Conservation (phyloP, 1,140 invertebrate genomes). For the Saccostrea glomerata region DNA sequence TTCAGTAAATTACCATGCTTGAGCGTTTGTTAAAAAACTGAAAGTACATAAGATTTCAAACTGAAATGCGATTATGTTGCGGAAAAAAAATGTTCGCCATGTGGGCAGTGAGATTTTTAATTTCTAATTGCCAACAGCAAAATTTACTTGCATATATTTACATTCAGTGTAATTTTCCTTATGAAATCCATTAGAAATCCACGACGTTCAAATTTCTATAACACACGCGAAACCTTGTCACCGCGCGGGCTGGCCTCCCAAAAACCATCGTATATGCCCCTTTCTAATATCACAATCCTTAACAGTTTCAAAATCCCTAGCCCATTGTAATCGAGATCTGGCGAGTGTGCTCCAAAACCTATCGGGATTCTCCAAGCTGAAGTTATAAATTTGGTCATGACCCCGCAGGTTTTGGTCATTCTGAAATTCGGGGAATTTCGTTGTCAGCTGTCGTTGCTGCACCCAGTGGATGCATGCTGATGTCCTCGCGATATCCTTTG, state of each 20-base stretch:
- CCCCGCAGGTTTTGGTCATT: slow-evolving; percentile 56
- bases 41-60: too few species aligned
- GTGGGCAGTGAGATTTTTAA: too few species aligned
- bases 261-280: slow-evolving; percentile 77
- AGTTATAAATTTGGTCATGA: slow-evolving; percentile 73
- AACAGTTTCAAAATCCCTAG: slow-evolving; percentile 77
- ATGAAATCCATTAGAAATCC: too few species aligned
- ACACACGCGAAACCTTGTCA: too few species aligned
- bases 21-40: too few species aligned
- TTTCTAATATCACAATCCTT: slow-evolving; percentile 78
- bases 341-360: slow-evolving; percentile 81
- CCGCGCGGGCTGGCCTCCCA: slow-evolving; percentile 79
- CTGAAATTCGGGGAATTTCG: slow-evolving; percentile 73
- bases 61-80: too few species aligned
- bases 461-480: not conserved
- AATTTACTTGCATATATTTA: too few species aligned
- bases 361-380: slow-evolving; percentile 78
- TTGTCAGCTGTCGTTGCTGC: slow-evolving; percentile 53
- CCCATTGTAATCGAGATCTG: slow-evolving; percentile 78
- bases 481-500: not conserved
- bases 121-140: too few species aligned
- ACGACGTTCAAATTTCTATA: too few species aligned
- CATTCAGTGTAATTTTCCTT: too few species aligned
- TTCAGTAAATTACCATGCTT: too few species aligned
- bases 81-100: too few species aligned